Evolutionary conservation across 1,140 invertebrate genomes (phyloP).

Genomic region (Belonocnema kinseyi): DNA sequence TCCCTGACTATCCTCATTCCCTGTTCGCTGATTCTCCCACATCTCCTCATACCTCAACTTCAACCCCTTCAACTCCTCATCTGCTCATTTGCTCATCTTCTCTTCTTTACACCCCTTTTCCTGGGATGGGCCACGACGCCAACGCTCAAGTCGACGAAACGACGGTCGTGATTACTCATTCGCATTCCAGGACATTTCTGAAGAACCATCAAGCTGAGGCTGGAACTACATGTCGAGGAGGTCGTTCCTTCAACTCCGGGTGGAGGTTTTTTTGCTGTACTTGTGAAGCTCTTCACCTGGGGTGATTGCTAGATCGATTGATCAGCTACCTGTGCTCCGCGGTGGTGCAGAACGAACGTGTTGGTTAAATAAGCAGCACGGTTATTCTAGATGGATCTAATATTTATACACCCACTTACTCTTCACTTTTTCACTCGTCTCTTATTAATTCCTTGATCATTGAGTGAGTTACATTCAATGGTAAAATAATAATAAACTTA

Average conservation of each 20-base stretch:
- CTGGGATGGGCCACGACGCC: constrained; percentile 26
- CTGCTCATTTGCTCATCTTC: constrained; percentile 23
- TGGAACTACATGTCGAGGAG: constrained; percentile 33
- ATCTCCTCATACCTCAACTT: constrained; percentile 29
- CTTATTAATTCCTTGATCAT: no score
- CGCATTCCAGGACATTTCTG: constrained; percentile 54
- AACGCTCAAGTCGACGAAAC: constrained; percentile 37
- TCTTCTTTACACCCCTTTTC: constrained; percentile 37
- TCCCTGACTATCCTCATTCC: constrained; percentile 36
- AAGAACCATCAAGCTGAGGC: constrained; percentile 49
- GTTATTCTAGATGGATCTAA: no score
- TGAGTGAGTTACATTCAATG: no score
- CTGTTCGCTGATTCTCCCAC: constrained; percentile 32
- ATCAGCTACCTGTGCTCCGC: no score
- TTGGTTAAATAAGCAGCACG: no score
- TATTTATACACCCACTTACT: no score
- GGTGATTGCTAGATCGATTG: no score
- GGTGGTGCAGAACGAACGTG: no score
- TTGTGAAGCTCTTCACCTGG: no score
- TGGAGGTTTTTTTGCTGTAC: neutral
- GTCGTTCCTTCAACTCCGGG: constrained; percentile 17
- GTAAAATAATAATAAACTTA: no score
- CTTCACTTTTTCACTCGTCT: no score
- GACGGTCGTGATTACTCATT: constrained; percentile 53
- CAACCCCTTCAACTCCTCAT: constrained; percentile 15